Conservation (phyloP, 2,888 invertebrate genomes). For the Clitarchus hookeri region DNA sequence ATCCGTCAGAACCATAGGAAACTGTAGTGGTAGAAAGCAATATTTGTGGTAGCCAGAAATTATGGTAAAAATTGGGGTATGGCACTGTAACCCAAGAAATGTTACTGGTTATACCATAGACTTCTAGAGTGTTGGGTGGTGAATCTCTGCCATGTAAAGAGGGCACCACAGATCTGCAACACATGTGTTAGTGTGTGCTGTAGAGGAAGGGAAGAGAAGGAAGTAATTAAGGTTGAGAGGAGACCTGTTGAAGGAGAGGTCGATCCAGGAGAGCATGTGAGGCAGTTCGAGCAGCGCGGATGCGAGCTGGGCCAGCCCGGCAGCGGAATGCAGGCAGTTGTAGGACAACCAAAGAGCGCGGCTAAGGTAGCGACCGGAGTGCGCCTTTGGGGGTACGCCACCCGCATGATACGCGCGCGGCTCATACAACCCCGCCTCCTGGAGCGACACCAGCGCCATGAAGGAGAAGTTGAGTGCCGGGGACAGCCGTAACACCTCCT, state of each 20-base stretch:
- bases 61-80: too few species aligned
- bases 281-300: neutral
- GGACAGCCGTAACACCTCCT: neutral
- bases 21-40: too few species aligned
- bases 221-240: neutral
- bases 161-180: too few species aligned
- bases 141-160: too few species aligned
- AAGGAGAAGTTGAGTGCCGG: neutral
- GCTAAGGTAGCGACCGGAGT: neutral
- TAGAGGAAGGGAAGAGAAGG: neutral
- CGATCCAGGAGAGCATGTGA: neutral
- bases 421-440: neutral
- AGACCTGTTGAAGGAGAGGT: conserved; percentile 9
- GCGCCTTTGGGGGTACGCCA: neutral
- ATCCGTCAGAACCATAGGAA: too few species aligned
- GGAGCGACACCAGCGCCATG: neutral
- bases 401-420: neutral
- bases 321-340: neutral
- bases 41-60: too few species aligned
- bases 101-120: too few species aligned
- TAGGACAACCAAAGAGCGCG: neutral
- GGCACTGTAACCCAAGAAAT: too few species aligned
- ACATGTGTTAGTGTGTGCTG: too few species aligned
- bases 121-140: too few species aligned
- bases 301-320: neutral